A percentile compares a stretch with the other conserved stretches of the same genome.
Evolutionary conservation across 2,113 vertebrate species (phyloP).

Genomic region (Pionites leucogaster): DNA sequence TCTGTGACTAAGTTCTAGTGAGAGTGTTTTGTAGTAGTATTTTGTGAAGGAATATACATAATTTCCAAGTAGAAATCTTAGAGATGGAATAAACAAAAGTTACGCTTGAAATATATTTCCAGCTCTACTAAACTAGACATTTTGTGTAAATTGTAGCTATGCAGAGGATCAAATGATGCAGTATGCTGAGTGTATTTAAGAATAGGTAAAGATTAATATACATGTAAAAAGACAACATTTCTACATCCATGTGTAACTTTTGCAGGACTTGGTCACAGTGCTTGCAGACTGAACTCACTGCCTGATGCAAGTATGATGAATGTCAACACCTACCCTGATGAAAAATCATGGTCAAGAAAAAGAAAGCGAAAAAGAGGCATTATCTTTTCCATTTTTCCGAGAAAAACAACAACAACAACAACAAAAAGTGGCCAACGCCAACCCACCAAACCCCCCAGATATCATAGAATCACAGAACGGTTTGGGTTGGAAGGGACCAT

Average conservation of each 20-base stretch:
- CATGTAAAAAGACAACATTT: background rate
- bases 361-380: background rate
- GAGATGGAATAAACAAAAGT: background rate
- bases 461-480: background rate
- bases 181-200: background rate
- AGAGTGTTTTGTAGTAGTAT: background rate
- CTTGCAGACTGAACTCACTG: background rate
- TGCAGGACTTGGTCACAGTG: fast-evolving
- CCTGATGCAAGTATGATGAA: background rate
- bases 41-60: background rate
- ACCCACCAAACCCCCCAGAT: background rate
- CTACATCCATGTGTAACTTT: background rate
- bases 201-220: background rate
- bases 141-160: background rate
- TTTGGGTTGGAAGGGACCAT: background rate
- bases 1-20: background rate
- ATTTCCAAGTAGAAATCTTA: background rate
- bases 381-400: background rate
- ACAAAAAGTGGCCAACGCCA: background rate
- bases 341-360: background rate
- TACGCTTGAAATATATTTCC: background rate
- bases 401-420: background rate
- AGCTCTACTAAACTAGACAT: background rate
- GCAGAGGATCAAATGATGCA: background rate
- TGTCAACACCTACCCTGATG: background rate